A percentile compares a stretch with the other conserved stretches of the same genome.
Conservation (phyloP, 2,888 invertebrate species). For the Protodeltote pygarga region DNA sequence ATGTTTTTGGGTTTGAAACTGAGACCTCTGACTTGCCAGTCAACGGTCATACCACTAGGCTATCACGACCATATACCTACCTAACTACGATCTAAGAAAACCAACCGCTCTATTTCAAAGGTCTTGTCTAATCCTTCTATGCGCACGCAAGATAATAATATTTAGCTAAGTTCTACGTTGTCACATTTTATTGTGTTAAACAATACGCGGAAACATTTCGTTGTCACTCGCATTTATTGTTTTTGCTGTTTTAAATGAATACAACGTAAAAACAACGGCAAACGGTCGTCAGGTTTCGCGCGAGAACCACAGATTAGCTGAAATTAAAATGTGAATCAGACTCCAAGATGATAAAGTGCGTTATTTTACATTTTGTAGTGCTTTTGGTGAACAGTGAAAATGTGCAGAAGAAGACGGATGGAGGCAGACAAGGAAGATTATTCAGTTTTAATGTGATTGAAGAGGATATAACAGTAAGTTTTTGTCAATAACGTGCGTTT, state of each 20-base stretch:
- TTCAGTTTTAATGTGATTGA: slow-evolving; percentile 86
- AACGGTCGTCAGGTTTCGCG: slow-evolving; percentile 56
- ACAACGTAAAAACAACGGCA: slow-evolving; percentile 64
- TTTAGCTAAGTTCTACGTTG: slow-evolving; percentile 44
- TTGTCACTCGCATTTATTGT: slow-evolving; percentile 60
- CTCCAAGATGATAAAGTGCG: slow-evolving; percentile 54
- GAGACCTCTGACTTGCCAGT: too few species aligned
- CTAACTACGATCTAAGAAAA: too few species aligned
- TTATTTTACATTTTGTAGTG: slow-evolving; percentile 46
- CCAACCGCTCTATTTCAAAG: background rate
- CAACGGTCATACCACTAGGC: too few species aligned
- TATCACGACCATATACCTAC: too few species aligned
- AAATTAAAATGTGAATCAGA: slow-evolving; percentile 48
- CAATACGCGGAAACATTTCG: slow-evolving; percentile 74
- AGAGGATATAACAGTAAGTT: slow-evolving; percentile 85
- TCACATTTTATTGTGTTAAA: slow-evolving; percentile 57
- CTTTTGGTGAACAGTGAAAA: slow-evolving; percentile 53
- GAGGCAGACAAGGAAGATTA: slow-evolving; percentile 70
- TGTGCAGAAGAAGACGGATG: slow-evolving; percentile 37
- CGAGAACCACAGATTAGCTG: slow-evolving; percentile 60
- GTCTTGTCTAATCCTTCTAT: slow-evolving; percentile 35
- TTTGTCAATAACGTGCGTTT: too few species aligned
- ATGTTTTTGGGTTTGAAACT: too few species aligned
- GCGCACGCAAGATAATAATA: slow-evolving; percentile 9
- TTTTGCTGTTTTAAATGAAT: slow-evolving; percentile 66